phyloP scores from a whole-genome alignment of 2,113 vertebrate species.

The Cygnus buccinator region DNA sequence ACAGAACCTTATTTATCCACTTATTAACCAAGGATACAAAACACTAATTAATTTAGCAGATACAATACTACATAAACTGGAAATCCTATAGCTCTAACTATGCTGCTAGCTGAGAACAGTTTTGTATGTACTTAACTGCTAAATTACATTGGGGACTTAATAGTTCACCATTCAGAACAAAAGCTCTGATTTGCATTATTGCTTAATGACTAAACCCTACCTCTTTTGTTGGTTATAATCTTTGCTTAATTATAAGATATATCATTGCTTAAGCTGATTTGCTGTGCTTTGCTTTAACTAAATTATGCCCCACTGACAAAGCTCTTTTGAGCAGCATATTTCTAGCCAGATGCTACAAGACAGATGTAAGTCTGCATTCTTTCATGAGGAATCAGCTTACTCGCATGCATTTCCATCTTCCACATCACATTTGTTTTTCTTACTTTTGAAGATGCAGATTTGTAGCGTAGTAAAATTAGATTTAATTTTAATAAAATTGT shows the following conservation, averaged over 20 bases:
- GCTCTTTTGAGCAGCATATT: not conserved
- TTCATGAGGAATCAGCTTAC: not conserved
- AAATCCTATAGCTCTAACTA: not conserved
- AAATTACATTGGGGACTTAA: slow-evolving; percentile 1
- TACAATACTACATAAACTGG: not conserved
- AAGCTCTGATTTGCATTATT: slow-evolving; percentile 35
- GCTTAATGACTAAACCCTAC: slow-evolving; percentile 41
- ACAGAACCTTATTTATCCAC: not conserved
- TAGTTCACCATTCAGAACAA: slow-evolving; percentile 5
- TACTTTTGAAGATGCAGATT: not conserved
- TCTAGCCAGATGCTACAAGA: not conserved
- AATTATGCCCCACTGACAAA: slow-evolving; percentile 1
- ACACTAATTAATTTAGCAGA: not conserved
- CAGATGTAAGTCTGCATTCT: not conserved
- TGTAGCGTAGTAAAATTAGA: not conserved
- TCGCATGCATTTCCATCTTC: not conserved
- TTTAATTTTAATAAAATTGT: not conserved
- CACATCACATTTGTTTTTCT: not conserved
- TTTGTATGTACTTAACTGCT: not conserved
- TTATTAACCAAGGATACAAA: not conserved
- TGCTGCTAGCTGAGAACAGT: not conserved
- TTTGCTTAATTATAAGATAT: slow-evolving; percentile 5
- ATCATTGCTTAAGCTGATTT: slow-evolving; percentile 18
- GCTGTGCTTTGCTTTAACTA: slow-evolving; percentile 9
- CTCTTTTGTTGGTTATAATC: not conserved